Conservation (phyloP, 2,113 vertebrate species). For the Entelurus aequoreus region DNA sequence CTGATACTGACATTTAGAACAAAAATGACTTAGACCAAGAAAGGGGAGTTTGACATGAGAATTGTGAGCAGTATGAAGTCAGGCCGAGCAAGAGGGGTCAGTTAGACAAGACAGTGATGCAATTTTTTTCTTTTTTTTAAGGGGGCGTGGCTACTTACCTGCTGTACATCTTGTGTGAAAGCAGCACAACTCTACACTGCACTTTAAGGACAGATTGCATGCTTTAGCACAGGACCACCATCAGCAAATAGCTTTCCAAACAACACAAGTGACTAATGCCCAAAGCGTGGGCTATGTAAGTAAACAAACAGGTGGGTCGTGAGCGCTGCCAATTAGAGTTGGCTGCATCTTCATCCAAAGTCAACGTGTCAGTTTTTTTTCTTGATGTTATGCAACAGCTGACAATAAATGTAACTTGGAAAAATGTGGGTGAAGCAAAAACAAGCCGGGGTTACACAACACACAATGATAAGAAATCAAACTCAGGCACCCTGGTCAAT, state of each 20-base stretch:
- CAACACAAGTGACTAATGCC: conserved; percentile 62
- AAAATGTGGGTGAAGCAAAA: conserved; percentile 28
- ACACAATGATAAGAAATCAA: conserved; percentile 6
- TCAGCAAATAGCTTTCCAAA: conserved; percentile 55
- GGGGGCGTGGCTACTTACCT: conserved; percentile 35
- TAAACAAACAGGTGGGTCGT: conserved; percentile 65
- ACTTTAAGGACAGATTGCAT: conserved; percentile 66
- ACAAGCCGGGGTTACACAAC: conserved; percentile 44
- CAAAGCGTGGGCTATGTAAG: conserved; percentile 47
- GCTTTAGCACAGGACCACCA: conserved; percentile 54
- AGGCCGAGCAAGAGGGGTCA: background rate
- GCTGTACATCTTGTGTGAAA: conserved; percentile 38
- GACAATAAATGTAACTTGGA: conserved; percentile 26
- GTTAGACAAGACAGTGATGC: conserved; percentile 40
- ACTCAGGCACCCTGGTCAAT: conserved; percentile 43
- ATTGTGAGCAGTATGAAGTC: background rate
- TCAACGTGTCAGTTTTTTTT: conserved; percentile 58
- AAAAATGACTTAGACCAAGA: conserved; percentile 1
- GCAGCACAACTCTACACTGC: conserved; percentile 54
- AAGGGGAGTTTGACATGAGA: background rate
- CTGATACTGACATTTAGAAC: background rate
- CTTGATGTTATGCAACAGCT: conserved; percentile 56
- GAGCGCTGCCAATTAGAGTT: conserved; percentile 59
- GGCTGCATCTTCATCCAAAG: conserved; percentile 50
- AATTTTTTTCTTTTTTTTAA: background rate